Percentiles rank a stretch among this genome's conserved stretches.
phyloP scores from a whole-genome alignment of 2,797 vertebrate genomes.

The Gorsachius magnificus region DNA sequence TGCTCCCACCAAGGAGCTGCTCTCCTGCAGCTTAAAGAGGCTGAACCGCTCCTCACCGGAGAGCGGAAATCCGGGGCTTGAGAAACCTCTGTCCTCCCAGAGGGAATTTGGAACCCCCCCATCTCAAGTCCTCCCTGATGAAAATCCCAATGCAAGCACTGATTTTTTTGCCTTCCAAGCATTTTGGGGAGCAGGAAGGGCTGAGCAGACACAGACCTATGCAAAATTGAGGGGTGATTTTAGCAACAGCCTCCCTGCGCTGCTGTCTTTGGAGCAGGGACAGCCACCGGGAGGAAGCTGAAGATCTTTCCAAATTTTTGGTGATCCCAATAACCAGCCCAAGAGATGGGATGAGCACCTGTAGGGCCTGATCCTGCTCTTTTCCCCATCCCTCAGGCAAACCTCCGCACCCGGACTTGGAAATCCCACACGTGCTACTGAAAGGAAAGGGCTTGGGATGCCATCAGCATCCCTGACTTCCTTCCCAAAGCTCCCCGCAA shows the following conservation, averaged over 20 bases:
- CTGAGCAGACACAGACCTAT: neutral
- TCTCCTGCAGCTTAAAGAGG: neutral
- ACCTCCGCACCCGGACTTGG: rapidly evolving
- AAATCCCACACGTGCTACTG: neutral
- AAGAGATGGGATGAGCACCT: neutral
- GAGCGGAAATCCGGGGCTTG: neutral
- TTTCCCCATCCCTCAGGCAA: rapidly evolving
- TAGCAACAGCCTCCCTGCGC: neutral
- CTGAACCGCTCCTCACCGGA: rapidly evolving
- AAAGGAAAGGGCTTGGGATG: neutral
- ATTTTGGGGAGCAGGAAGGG: neutral
- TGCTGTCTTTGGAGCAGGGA: neutral
- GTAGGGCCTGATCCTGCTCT: neutral
- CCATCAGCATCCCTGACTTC: neutral
- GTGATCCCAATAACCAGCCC: neutral
- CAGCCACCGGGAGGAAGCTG: neutral
- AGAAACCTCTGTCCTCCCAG: neutral
- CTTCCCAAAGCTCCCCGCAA: neutral
- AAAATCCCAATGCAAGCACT: neutral
- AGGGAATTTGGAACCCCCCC: neutral
- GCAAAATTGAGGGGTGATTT: neutral
- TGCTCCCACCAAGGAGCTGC: neutral
- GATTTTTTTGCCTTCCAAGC: neutral
- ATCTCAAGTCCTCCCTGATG: neutral
- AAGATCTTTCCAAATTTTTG: neutral